Percentiles rank a stretch among this genome's conserved stretches.
phyloP scores from a whole-genome alignment of 2,113 vertebrate species.

The Clarias batrachus region DNA sequence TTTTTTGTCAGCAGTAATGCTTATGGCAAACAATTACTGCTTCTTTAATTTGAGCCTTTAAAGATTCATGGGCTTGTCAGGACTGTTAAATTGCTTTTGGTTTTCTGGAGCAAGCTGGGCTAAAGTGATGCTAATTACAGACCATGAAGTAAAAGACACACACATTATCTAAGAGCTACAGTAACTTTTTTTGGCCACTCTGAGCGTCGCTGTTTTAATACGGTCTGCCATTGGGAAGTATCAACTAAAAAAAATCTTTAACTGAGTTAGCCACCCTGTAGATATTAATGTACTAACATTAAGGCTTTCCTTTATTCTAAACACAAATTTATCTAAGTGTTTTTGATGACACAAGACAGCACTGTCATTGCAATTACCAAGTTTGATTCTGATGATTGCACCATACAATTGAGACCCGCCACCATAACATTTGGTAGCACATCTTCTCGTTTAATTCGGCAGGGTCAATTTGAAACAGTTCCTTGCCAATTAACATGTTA shows the following conservation, averaged over 20 bases:
- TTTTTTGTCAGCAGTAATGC: slow-evolving; percentile 61
- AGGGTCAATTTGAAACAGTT: slow-evolving; percentile 54
- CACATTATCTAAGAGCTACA: slow-evolving; percentile 42
- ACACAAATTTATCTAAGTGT: slow-evolving; percentile 9
- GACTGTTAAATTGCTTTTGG: slow-evolving; percentile 62
- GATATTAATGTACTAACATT: background rate
- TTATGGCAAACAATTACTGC: slow-evolving; percentile 68
- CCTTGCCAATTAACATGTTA: slow-evolving; percentile 63
- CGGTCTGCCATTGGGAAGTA: background rate
- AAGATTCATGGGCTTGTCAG: slow-evolving; percentile 64
- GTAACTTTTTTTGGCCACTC: slow-evolving; percentile 22
- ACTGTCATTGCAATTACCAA: background rate
- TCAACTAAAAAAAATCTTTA: background rate
- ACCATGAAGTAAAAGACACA: slow-evolving; percentile 59
- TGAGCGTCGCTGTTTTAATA: slow-evolving; percentile 37
- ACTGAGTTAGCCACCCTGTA: slow-evolving; percentile 15
- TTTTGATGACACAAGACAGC: slow-evolving; percentile 8
- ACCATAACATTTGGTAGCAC: slow-evolving; percentile 46
- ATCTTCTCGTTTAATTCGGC: slow-evolving; percentile 43
- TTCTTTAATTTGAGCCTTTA: slow-evolving; percentile 68
- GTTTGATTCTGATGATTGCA: slow-evolving; percentile 40
- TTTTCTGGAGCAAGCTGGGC: slow-evolving; percentile 54
- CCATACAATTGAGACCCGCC: slow-evolving; percentile 30
- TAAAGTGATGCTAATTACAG: slow-evolving; percentile 57
- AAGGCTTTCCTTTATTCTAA: background rate